A percentile compares a stretch with the other conserved stretches of the same genome.
phyloP scores from a whole-genome alignment of 2,797 vertebrate species.

The Austrolebias charrua region DNA sequence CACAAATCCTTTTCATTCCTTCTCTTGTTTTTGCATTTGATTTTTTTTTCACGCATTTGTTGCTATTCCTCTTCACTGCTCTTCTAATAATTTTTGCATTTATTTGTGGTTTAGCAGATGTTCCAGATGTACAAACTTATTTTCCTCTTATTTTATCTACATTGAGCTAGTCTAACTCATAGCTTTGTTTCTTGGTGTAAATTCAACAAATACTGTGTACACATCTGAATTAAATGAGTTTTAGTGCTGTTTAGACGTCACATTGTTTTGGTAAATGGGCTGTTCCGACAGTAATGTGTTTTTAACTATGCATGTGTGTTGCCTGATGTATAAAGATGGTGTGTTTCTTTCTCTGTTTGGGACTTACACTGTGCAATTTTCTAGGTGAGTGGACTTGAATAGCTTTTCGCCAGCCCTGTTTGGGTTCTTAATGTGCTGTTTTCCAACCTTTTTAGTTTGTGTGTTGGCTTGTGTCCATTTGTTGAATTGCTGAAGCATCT shows the following conservation, averaged over 20 bases:
- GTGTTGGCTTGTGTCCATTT: constrained; percentile 12
- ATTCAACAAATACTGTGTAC: not conserved
- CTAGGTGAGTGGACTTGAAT: constrained; percentile 56
- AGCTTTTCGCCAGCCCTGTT: constrained; percentile 49
- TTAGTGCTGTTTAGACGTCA: not conserved
- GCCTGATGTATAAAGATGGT: constrained; percentile 13
- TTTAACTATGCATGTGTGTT: constrained; percentile 34
- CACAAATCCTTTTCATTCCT: not conserved
- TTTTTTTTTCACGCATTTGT: not conserved
- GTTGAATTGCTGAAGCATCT: not conserved
- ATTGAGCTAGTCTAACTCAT: constrained; percentile 28
- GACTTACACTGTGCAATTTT: constrained; percentile 64
- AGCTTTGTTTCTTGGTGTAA: not conserved
- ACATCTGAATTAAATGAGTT: constrained; percentile 3
- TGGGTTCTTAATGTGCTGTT: constrained; percentile 29
- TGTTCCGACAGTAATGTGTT: constrained; percentile 22
- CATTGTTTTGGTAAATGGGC: constrained; percentile 15
- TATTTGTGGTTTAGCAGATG: not conserved
- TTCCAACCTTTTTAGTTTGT: constrained; percentile 3
- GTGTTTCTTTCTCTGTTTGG: constrained; percentile 40
- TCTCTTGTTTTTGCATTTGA: not conserved
- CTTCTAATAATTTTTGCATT: not conserved
- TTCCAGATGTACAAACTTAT: not conserved
- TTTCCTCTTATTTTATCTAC: not conserved
- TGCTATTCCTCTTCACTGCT: not conserved